Base-by-base conservation (phyloP, 2,888 invertebrate species). In the Drosophila algonquin region DNA sequence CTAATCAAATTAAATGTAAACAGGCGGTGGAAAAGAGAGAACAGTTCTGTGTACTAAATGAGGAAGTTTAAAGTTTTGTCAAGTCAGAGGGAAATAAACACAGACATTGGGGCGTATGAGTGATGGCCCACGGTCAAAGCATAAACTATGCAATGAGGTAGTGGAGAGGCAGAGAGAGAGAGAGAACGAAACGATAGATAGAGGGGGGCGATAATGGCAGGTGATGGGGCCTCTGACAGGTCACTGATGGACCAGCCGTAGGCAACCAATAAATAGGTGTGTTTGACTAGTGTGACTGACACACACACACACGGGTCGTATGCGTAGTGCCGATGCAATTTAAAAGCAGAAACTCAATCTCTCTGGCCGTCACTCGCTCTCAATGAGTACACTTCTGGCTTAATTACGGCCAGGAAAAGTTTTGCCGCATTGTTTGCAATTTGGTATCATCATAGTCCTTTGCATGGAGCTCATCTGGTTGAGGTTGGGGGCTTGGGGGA, bases 381-480 rank as follows among this genome's bases (percentile, higher is more conserved):
- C 9, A 16, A n/a, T 27, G n/a, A 67, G 52, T 50, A 27, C 16
- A 27, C 57, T 40, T 62, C 46, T 40, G 45, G 45, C 52, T 48
- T 69, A 57, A 69, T 71, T 69, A 46, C 48, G 32, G 16, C 40
- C 27, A 12, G 48, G 21, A 54, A 50, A 61, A 71, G 60, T 51
- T 68, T 50, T 45, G 50, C 48, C 21, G 59, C 60, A 68, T 77
- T 77, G 75, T 71, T 77, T 57, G 57, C 57, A 57, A 63, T 65
- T 76, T 54, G 62, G 52, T 47, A 40, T 56, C 8, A 40, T 46
- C 27, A 51, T 54, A 63, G 46, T 45, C 67, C 64, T 56, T 35
- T 51, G 64, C 55, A 48, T 50, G 24, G 16, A 9, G 16, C 30
- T 51, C 64, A 64, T 24, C 54, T 52, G 45, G n/a, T 16, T n/a